Evolutionary conservation across 2,888 invertebrate genomes (phyloP).

Genomic region (Eilema caniola): DNA sequence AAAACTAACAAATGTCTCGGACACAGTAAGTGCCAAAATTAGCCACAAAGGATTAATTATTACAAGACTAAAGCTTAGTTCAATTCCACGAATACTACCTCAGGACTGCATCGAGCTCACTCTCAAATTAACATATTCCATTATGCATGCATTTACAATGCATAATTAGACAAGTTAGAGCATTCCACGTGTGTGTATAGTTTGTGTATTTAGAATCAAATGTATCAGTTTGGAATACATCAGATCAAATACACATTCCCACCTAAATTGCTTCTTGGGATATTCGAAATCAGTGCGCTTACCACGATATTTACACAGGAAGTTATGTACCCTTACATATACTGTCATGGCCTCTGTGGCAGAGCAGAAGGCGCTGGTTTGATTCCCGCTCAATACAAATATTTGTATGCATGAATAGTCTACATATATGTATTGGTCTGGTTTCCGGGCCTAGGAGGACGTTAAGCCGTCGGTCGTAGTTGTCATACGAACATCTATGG

Average conservation of each 20-base stretch:
- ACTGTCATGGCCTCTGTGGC: no score
- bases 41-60: not conserved
- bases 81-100: not conserved
- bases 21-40: no score
- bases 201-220: not conserved
- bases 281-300: not conserved
- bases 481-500: no score
- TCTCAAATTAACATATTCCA: constrained; percentile 15
- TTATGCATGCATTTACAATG: constrained; percentile 14
- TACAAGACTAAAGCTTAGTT: not conserved
- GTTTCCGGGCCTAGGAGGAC: no score
- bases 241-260: not conserved
- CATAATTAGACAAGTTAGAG: not conserved
- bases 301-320: no score
- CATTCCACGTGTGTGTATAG: not conserved
- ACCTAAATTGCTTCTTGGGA: not conserved
- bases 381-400: no score
- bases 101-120: not conserved
- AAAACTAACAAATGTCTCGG: no score
- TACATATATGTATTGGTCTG: no score
- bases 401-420: no score
- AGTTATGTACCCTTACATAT: no score
- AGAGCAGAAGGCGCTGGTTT: no score
- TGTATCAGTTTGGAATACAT: not conserved
- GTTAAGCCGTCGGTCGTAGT: no score